Conservation (phyloP, 2,113 vertebrate species). For the Terrapene triunguis region DNA sequence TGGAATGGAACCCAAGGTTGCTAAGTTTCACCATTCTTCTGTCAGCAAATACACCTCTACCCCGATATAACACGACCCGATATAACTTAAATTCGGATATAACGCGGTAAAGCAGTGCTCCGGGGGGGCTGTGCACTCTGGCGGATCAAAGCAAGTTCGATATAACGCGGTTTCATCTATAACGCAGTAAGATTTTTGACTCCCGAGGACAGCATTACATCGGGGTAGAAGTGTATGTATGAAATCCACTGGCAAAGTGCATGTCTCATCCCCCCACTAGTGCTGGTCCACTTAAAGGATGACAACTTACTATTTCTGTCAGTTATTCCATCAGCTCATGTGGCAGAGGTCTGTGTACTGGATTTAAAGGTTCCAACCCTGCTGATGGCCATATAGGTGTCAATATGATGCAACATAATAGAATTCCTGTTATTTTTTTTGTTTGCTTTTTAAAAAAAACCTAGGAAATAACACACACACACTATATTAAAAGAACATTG, state of each 20-base stretch:
- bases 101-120: too few relatives aligned
- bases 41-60: background rate
- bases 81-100: too few relatives aligned
- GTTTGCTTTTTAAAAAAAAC: background rate
- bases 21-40: background rate
- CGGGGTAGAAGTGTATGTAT: background rate
- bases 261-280: background rate
- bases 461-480: background rate
- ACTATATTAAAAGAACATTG: background rate
- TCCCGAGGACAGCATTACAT: too few relatives aligned
- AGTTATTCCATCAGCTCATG: background rate
- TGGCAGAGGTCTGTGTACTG: background rate
- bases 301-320: background rate
- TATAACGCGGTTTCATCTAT: too few relatives aligned
- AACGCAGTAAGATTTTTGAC: too few relatives aligned
- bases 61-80: too few relatives aligned
- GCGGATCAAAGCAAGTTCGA: too few relatives aligned
- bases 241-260: background rate
- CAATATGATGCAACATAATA: accelerated
- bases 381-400: background rate
- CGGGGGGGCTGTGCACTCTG: too few relatives aligned
- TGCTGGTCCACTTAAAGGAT: accelerated
- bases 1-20: background rate
- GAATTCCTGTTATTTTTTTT: background rate
- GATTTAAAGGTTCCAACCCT: background rate